Base-by-base conservation (phyloP, 2,797 vertebrate genomes). In the Peromyscus nudipes region DNA sequence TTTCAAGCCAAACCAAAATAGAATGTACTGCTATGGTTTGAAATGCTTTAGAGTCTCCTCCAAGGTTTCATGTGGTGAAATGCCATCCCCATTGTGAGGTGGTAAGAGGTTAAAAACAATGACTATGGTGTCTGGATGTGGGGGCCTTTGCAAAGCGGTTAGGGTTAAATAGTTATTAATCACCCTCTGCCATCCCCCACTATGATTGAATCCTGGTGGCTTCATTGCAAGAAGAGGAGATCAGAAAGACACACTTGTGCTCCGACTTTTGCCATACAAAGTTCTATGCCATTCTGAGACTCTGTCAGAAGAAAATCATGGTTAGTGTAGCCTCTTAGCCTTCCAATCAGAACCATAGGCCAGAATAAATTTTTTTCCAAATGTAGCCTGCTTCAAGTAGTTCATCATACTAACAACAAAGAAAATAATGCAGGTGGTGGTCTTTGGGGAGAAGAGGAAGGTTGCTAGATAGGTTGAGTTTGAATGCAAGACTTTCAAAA, bases 401-500 rank as follows among this genome's bases (percentile, higher is more conserved):
- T 83, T 84, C 29, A 65, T 80, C 46, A 62, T 90, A 76, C 34
- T 77, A 84, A 90, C 25, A 89, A 49, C 31, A 49, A 76, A 84
- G 46, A 77, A 43, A 55, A 25, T 60, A 85, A 85, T 69, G 2
- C 17, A 90, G 57, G 13, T 83, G 75, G 6, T 6, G 11, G 40
- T 91, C 43, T 57, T 84, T 95, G 55, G 52, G 3, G 37, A 82
- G 46, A 27, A 37, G 31, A 27, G 40, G 60, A 92, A 94, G n/a
- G 29, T 80, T 94, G 37, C 25, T 67, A 83, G 57, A 55, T 71
- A 83, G 43, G 31, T 67, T 71, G 76, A 94, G 5, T 86, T 57
- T 92, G 49, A 81, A 25, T 65, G 55, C 65, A 75, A 93, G 31
- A 89, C 80, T 89, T 92, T 95, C 57, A 80, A 31, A 31, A 83